Conservation (phyloP, 2,888 invertebrate genomes). For the Hoplodrina ambigua region DNA sequence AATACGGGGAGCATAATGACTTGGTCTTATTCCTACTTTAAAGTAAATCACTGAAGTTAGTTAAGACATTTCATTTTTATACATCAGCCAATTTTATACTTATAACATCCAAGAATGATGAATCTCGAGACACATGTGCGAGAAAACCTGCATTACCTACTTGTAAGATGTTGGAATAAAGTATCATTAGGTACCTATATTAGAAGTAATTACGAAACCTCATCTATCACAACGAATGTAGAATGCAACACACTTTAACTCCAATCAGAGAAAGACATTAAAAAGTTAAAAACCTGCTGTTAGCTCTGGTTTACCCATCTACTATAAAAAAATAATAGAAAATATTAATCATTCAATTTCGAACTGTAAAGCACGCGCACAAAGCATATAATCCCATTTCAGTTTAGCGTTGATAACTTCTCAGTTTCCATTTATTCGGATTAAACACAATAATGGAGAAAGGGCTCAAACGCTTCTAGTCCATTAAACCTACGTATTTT, state of each 20-base stretch:
- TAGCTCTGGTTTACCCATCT: not conserved
- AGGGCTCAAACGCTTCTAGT: conserved; percentile 50
- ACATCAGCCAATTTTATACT: not conserved
- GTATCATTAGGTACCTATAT: not conserved
- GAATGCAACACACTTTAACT: conserved; percentile 1
- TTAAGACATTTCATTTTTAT: not conserved
- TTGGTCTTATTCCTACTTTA: not conserved
- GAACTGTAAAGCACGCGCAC: not conserved
- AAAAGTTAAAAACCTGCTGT: not conserved
- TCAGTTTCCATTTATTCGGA: conserved; percentile 40
- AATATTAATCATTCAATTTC: not conserved
- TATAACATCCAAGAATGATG: no score
- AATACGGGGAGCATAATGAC: no score
- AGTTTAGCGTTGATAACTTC: conserved; percentile 19
- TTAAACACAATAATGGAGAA: conserved; percentile 49
- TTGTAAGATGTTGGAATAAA: not conserved
- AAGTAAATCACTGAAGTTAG: not conserved
- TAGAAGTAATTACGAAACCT: not conserved
- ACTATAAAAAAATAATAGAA: not conserved
- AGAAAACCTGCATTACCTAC: no score
- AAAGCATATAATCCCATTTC: conserved; percentile 17
- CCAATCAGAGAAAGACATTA: not conserved
- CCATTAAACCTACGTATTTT: conserved; percentile 60
- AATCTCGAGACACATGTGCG: no score
- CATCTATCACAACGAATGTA: conserved; percentile 26